These are phyloP conservation scores for Ranitomeya imitator DNA, from an alignment of 2,113 vertebrate genomes.

Conservation along the genomic window DNA sequence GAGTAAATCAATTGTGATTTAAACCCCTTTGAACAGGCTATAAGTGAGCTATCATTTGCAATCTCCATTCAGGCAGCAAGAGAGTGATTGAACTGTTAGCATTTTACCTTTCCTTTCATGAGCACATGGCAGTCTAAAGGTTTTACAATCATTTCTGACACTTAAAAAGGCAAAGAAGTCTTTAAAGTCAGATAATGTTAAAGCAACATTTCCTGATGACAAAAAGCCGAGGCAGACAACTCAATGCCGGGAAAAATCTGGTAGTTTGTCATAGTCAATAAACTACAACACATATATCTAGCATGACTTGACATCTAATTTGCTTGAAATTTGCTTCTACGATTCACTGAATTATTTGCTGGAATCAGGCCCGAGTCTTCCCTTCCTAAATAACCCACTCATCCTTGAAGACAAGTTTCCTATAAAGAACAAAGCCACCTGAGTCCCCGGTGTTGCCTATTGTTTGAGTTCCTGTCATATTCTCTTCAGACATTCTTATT, in stretches of 20 bases:
- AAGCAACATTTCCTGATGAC: slow-evolving; percentile 31
- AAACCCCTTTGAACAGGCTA: slow-evolving; percentile 56
- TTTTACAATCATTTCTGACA: slow-evolving; percentile 51
- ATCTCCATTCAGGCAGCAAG: slow-evolving; percentile 54
- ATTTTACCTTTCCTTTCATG: slow-evolving; percentile 45
- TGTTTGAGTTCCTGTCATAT: not conserved
- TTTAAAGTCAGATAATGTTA: slow-evolving; percentile 40
- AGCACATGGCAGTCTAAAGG: slow-evolving; percentile 36
- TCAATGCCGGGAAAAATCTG: slow-evolving; percentile 12
- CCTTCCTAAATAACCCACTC: not conserved
- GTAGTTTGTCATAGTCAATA: slow-evolving; percentile 20
- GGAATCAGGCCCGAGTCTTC: not conserved
- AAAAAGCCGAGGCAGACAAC: slow-evolving; percentile 5
- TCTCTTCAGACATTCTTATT: not conserved
- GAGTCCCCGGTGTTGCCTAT: not conserved
- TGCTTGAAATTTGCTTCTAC: slow-evolving; percentile 19
- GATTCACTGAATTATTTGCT: not conserved
- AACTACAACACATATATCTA: slow-evolving; percentile 16
- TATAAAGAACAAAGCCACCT: not conserved
- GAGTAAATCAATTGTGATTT: slow-evolving; percentile 60
- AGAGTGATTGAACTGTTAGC: slow-evolving; percentile 55
- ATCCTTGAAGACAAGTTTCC: not conserved
- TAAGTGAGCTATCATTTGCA: slow-evolving; percentile 59
- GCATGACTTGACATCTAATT: not conserved
- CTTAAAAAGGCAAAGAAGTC: slow-evolving; percentile 36